These are phyloP conservation scores for Pseudomugil gertrudae DNA, from an alignment of 2,797 vertebrate species.

Conservation along the genomic window DNA sequence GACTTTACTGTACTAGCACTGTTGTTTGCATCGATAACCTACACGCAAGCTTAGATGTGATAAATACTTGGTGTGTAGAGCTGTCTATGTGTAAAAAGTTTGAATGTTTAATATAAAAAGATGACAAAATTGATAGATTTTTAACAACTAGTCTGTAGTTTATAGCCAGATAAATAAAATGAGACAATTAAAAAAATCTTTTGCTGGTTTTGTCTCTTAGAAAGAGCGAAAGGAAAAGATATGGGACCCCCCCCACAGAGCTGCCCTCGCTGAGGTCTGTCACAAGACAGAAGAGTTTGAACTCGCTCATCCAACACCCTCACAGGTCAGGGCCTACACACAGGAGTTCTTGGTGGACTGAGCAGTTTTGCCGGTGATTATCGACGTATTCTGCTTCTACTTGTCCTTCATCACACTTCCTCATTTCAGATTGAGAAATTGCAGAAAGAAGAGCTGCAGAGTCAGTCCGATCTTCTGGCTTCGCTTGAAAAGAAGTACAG, in stretches of 20 bases:
- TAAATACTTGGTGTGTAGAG: not conserved
- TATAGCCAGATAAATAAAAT: not conserved
- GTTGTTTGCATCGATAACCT: too few relatives aligned
- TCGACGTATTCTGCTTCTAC: not conserved
- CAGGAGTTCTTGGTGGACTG: not conserved
- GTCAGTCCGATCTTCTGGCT: slow-evolving; percentile 91
- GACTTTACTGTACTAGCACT: slow-evolving; percentile 22
- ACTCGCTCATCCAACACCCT: slow-evolving; percentile 83
- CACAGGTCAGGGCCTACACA: slow-evolving; percentile 84
- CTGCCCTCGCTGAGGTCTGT: slow-evolving; percentile 91
- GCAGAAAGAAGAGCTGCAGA: slow-evolving; percentile 94
- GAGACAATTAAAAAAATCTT: not conserved
- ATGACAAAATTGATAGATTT: not conserved
- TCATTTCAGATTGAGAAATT: slow-evolving; percentile 89
- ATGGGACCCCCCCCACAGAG: slow-evolving; percentile 94
- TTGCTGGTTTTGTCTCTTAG: slow-evolving; percentile 68
- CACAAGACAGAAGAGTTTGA: slow-evolving; percentile 94
- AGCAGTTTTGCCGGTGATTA: not conserved
- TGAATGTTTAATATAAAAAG: not conserved
- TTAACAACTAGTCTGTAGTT: not conserved
- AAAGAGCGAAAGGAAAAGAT: slow-evolving; percentile 98
- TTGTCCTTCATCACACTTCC: not conserved
- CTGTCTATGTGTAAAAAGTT: not conserved
- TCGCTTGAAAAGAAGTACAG: slow-evolving; percentile 97
- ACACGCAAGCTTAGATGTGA: not conserved